Percentiles rank a stretch among this genome's conserved stretches.
Conservation (phyloP, 2,113 vertebrate genomes). For the Sturnus vulgaris region DNA sequence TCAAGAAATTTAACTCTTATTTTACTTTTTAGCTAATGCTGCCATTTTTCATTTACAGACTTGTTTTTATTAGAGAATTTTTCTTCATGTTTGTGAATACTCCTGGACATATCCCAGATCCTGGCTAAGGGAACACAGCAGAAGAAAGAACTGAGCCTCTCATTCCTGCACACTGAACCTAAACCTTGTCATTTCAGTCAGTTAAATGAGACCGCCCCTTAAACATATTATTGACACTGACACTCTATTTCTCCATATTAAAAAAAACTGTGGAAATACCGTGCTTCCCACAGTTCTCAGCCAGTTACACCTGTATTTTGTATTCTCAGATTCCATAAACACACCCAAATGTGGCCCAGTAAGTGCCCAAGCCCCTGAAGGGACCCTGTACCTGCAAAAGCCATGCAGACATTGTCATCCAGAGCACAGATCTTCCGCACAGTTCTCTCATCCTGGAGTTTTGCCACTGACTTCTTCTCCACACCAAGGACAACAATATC, state of each 20-base stretch:
- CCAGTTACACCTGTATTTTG: background rate
- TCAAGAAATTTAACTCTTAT: background rate
- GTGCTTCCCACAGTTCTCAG: background rate
- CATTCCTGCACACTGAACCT: background rate
- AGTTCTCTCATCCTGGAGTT: slow-evolving; percentile 86
- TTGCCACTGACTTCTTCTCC: slow-evolving; percentile 87
- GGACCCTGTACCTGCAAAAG: slow-evolving; percentile 78
- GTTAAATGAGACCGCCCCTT: background rate
- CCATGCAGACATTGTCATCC: slow-evolving; percentile 88
- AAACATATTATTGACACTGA: background rate
- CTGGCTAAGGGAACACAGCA: background rate
- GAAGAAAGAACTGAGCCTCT: background rate
- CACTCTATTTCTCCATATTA: background rate
- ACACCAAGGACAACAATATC: slow-evolving; percentile 86
- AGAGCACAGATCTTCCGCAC: slow-evolving; percentile 87
- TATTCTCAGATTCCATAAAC: background rate
- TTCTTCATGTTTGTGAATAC: background rate
- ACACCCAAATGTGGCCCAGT: background rate
- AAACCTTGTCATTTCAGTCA: fast-evolving
- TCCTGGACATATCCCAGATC: fast-evolving
- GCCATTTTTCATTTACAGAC: background rate
- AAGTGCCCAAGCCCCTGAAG: fast-evolving
- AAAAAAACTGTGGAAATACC: fast-evolving
- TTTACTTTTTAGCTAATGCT: background rate
- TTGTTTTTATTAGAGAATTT: background rate